phyloP scores from a whole-genome alignment of 2,113 vertebrate genomes.

The Brachyhypopomus gauderio region DNA sequence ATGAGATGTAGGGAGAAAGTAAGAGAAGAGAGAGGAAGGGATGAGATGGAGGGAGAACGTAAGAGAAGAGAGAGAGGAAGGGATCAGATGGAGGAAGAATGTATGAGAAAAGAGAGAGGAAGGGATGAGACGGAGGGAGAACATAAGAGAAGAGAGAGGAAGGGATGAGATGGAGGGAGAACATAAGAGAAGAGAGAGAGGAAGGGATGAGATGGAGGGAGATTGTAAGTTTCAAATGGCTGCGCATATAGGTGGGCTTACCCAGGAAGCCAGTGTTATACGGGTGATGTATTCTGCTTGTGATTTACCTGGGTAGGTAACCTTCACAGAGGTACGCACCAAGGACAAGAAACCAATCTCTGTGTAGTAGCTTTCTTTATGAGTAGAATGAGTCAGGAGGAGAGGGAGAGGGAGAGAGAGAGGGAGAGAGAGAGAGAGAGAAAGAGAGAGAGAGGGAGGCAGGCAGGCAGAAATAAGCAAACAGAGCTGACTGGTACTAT shows the following conservation, averaged over 20 bases:
- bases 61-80: too few relatives aligned
- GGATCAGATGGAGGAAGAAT: not conserved
- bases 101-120: not conserved
- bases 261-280: constrained; percentile 2
- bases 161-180: not conserved
- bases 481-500: not conserved
- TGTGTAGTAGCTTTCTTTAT: constrained; percentile 2
- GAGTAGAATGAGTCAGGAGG: not conserved
- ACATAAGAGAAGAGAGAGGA: not conserved
- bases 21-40: too few relatives aligned
- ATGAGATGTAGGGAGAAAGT: too few relatives aligned
- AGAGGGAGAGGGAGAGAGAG: constrained; percentile 47
- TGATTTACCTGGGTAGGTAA: constrained; percentile 16
- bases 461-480: not conserved
- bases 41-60: too few relatives aligned
- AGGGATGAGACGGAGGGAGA: not conserved
- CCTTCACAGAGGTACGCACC: constrained; percentile 42
- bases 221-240: constrained; percentile 14
- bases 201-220: not conserved
- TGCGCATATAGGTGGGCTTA: constrained; percentile 28
- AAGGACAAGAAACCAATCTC: constrained; percentile 7
- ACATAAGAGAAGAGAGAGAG: not conserved
- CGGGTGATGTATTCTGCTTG: constrained; percentile 22
- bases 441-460: not conserved
- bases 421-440: not conserved